Percentiles rank a stretch among this genome's conserved stretches.
Conservation (phyloP, 1,140 invertebrate genomes). For the Caenorhabditis elegans region DNA sequence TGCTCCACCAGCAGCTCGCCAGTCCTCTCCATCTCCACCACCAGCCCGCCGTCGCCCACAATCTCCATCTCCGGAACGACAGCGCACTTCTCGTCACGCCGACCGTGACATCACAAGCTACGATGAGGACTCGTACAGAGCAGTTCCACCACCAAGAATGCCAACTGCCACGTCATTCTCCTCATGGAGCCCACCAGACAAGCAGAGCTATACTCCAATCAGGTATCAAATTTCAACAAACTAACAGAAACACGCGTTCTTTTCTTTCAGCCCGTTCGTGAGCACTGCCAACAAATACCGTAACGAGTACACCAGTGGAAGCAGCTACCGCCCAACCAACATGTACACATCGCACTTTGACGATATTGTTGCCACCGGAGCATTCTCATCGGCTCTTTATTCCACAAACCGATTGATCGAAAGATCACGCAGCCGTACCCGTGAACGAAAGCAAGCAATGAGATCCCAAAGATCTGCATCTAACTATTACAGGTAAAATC, state of each 20-base stretch:
- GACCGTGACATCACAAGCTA: conserved; percentile 60
- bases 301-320: conserved; percentile 59
- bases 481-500: conserved; percentile 58
- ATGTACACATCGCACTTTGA: conserved; percentile 63
- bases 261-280: conserved; percentile 58
- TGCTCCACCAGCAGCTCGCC: conserved; percentile 25
- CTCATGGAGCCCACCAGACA: conserved; percentile 62
- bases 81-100: conserved; percentile 33
- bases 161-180: conserved; percentile 59
- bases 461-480: conserved; percentile 59
- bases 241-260: neutral
- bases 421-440: conserved; percentile 64
- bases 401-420: conserved; percentile 61
- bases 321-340: conserved; percentile 49
- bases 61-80: conserved; percentile 48
- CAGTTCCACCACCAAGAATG: conserved; percentile 56
- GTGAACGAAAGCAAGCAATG: conserved; percentile 63
- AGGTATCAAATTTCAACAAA: conserved; percentile 4
- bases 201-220: conserved; percentile 58
- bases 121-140: conserved; percentile 57
- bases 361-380: conserved; percentile 59
- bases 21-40: conserved; percentile 60
- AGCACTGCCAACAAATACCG: conserved; percentile 53
- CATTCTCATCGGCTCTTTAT: conserved; percentile 61
- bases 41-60: conserved; percentile 39